Percentiles rank a stretch among this genome's conserved stretches.
These are phyloP conservation scores for Druon quercuslanigerum DNA, from an alignment of 1,140 invertebrate species.

Conservation along the genomic window DNA sequence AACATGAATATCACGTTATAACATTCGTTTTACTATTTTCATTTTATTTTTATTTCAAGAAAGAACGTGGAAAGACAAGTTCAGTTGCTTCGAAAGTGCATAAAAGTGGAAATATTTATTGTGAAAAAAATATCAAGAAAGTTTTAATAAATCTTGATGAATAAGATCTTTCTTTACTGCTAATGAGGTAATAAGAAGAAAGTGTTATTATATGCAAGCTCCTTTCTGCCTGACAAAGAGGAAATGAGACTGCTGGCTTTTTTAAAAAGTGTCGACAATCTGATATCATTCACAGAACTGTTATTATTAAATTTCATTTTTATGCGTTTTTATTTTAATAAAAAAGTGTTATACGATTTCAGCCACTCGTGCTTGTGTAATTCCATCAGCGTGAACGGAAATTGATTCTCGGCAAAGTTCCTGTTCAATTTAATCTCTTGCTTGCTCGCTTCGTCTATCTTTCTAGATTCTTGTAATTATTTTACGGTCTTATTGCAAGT, in stretches of 20 bases:
- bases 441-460: neutral
- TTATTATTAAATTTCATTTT: too few species aligned
- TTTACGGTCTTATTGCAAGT: neutral
- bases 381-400: constrained; percentile 28
- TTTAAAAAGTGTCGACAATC: too few species aligned
- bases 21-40: neutral
- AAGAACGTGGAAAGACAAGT: neutral
- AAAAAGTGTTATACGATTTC: neutral
- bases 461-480: constrained; percentile 20
- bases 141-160: too few species aligned
- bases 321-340: too few species aligned
- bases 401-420: constrained; percentile 25
- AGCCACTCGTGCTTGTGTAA: constrained; percentile 13
- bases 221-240: too few species aligned
- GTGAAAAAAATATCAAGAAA: too few species aligned
- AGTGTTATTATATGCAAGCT: too few species aligned
- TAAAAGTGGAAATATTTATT: too few species aligned
- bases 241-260: too few species aligned
- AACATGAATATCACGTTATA: neutral
- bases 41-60: neutral
- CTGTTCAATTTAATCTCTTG: constrained; percentile 27
- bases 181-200: too few species aligned
- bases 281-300: too few species aligned
- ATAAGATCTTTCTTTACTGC: too few species aligned
- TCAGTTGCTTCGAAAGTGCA: neutral